phyloP scores from a whole-genome alignment of 2,113 vertebrate genomes.

The Thymallus thymallus region DNA sequence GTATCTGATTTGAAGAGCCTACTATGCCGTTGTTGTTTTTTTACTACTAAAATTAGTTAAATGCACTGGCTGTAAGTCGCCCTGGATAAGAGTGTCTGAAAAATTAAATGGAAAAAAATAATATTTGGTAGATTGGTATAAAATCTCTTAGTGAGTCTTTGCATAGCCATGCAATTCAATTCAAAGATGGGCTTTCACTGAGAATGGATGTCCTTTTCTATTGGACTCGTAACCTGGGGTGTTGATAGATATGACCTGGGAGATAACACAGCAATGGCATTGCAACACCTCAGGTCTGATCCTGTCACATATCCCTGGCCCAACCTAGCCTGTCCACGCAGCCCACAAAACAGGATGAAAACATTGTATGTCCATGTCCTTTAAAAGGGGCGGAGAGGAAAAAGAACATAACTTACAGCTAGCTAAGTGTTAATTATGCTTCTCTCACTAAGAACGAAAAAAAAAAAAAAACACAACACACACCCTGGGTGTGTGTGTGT shows the following conservation, averaged over 20 bases:
- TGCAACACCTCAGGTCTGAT: slow-evolving; percentile 30
- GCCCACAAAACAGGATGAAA: slow-evolving; percentile 61
- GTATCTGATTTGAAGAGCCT: no score
- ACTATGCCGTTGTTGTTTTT: no score
- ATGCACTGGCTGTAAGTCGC: no score
- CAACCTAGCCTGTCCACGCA: slow-evolving; percentile 3
- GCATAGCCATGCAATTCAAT: background rate
- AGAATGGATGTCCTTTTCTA: slow-evolving; percentile 7
- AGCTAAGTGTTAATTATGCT: slow-evolving; percentile 35
- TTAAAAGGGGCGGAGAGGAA: slow-evolving; percentile 46
- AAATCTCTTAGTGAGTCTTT: background rate
- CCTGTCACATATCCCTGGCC: slow-evolving; percentile 8
- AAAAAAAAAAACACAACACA: background rate
- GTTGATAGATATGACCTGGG: background rate
- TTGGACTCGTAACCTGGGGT: background rate
- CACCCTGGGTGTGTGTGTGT: slow-evolving; percentile 19
- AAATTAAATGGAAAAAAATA: no score
- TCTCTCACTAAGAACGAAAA: slow-evolving; percentile 37
- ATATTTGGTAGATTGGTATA: no score
- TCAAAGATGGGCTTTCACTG: no score
- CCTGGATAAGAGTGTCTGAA: no score
- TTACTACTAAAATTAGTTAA: no score
- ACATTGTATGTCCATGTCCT: slow-evolving; percentile 56
- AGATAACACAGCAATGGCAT: slow-evolving; percentile 27
- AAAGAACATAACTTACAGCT: slow-evolving; percentile 54